Base-by-base conservation (phyloP, 2,113 vertebrate species). In the Manacus vitellinus region DNA sequence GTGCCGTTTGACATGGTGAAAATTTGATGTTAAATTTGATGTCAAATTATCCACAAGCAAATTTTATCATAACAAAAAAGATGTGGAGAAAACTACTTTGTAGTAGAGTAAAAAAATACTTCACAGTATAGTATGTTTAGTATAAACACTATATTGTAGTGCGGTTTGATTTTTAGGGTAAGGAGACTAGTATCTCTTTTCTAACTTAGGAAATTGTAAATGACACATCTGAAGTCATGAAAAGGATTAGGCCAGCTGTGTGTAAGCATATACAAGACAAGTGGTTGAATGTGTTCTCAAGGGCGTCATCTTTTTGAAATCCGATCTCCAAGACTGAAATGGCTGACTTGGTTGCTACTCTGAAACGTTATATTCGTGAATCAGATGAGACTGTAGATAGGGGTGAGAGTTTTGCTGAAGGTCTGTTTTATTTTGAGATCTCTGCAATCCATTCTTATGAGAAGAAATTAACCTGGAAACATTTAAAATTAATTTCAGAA, bases 261-360 rank as follows among this genome's bases (percentile, higher is more conserved):
- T 95, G 95, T 96, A 96, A 97, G 89, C 97, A 65, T 95, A 95
- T 89, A 92, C 95, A 96, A 94, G 94, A 84, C 86, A 96, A 96
- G 96, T 94, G 97, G 91, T 68, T 92, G 61, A 96, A 30, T 96
- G 94, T 95, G 96, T 97, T 96, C 92, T 97, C 95, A 97, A 97
- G 96, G 96, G 87, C 87, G 82, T 95, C 78, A 94, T 94, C 93
- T 96, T 95, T 97, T 95, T 96, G 97, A 92, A 97, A 97, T 94
- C 13, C 72, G 97, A 97, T 76, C 94, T 72, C 72, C 90, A 87
- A 81, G 96, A 90, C 85, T 86, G 95, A 97, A 97, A 97, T 96
- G 95, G 96, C 94, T 92, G 80, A 89, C 91, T 88, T 95, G 51
- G 88, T 84, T 80, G 95, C 85, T 84, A 5, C 68, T 95, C 85